These are phyloP conservation scores for Hirtodrosophila trivittata DNA, from an alignment of 2,888 invertebrate species.

Conservation along the genomic window DNA sequence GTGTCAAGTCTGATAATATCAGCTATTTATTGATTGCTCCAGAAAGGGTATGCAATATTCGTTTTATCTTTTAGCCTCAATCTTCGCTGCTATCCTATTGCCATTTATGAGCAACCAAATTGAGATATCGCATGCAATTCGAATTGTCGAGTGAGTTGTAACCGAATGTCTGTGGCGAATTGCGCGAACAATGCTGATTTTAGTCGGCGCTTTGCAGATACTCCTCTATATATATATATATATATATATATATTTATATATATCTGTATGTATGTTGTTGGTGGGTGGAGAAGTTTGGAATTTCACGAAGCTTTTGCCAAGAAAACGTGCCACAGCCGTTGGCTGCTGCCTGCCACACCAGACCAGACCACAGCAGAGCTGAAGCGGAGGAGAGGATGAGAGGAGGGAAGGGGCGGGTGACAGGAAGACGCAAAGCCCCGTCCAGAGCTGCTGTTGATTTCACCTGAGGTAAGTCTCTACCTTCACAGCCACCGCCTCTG, in stretches of 20 bases:
- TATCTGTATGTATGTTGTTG: constrained; percentile 17
- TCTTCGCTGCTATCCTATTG: constrained; percentile 37
- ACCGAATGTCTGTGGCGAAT: constrained; percentile 45
- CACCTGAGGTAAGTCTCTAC: constrained; percentile 60
- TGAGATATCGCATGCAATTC: constrained; percentile 78
- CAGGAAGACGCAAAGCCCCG: constrained; percentile 33
- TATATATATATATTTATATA: constrained; percentile 1
- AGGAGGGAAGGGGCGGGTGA: no score
- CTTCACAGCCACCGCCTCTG: constrained; percentile 12
- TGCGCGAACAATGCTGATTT: constrained; percentile 74
- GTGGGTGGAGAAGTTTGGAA: constrained; percentile 46
- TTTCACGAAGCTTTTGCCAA: constrained; percentile 58
- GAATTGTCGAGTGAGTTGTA: constrained; percentile 69
- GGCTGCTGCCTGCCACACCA: constrained; percentile 62
- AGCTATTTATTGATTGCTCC: not conserved
- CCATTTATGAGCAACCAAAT: constrained; percentile 69
- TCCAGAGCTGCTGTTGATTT: constrained; percentile 68
- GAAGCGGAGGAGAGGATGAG: constrained; percentile 34
- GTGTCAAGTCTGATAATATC: no score
- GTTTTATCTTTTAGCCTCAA: not conserved
- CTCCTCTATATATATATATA: constrained; percentile 26
- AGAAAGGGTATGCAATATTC: constrained; percentile 7
- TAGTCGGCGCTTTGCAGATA: constrained; percentile 38
- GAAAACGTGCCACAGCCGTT: constrained; percentile 71
- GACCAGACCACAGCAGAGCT: constrained; percentile 20